Evolutionary conservation across 2,797 vertebrate genomes (phyloP).

Genomic region (Australoheros facetus): DNA sequence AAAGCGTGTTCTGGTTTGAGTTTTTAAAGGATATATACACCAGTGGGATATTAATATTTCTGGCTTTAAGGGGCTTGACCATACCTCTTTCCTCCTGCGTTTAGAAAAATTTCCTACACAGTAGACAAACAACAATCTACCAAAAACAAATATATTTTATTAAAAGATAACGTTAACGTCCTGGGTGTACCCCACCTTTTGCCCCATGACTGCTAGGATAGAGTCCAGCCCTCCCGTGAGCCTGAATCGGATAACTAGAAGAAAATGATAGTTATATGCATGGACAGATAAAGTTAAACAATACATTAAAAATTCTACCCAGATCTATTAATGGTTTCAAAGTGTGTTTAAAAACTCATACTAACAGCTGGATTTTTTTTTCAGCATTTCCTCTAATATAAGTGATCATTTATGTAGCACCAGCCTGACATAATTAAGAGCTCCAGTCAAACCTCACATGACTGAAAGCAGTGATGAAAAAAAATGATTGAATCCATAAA

Average conservation of each 20-base stretch:
- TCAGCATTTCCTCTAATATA: constrained; percentile 2
- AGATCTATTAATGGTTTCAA: not conserved
- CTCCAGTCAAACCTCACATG: not conserved
- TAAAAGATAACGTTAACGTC: not conserved
- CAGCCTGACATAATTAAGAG: not conserved
- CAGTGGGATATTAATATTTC: constrained; percentile 5
- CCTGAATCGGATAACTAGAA: not conserved
- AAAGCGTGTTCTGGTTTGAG: not conserved
- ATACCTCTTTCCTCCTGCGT: not conserved
- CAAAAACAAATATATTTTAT: not conserved
- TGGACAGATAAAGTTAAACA: not conserved
- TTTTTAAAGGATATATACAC: constrained; percentile 19
- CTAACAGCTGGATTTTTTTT: not conserved
- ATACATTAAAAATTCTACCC: not conserved
- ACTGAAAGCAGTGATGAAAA: not conserved
- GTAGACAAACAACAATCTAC: not conserved
- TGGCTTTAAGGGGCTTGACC: not conserved
- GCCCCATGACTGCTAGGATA: not conserved
- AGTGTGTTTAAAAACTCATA: not conserved
- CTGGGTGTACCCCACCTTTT: not conserved
- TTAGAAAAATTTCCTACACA: not conserved
- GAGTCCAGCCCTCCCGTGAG: not conserved
- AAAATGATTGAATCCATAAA: too few species aligned
- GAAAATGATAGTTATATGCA: not conserved
- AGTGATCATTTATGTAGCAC: not conserved